Conservation (phyloP, 92 coral and sea anemone species). For the Parazoanthus atlanticus region DNA sequence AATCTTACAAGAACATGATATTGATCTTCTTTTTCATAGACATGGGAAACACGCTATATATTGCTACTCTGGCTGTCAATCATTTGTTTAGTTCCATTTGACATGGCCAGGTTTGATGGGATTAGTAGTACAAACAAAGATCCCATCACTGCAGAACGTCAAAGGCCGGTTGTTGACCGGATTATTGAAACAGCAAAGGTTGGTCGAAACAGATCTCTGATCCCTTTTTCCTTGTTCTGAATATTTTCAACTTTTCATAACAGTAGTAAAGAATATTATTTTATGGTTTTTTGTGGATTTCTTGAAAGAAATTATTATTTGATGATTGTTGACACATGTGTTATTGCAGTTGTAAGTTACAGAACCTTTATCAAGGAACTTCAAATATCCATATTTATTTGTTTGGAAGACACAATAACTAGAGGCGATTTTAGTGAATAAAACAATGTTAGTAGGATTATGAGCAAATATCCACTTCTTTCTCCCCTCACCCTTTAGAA, state of each 20-base stretch:
- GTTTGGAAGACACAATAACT: too few species aligned
- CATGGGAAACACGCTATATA: slow-evolving; percentile 96
- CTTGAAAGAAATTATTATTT: too few species aligned
- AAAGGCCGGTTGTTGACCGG: slow-evolving; percentile 87
- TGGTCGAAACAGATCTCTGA: background rate
- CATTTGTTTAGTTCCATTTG: slow-evolving; percentile 97
- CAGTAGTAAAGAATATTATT: background rate
- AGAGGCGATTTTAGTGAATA: too few species aligned
- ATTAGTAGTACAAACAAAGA: slow-evolving; percentile 31
- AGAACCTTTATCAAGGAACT: too few species aligned
- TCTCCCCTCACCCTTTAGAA: too few species aligned
- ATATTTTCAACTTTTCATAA: background rate
- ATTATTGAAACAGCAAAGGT: slow-evolving; percentile 93
- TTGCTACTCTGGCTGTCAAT: slow-evolving; percentile 92
- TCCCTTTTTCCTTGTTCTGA: background rate
- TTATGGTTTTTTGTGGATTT: too few species aligned
- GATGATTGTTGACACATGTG: too few species aligned
- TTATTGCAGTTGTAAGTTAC: too few species aligned
- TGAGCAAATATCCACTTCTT: too few species aligned
- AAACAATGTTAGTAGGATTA: too few species aligned
- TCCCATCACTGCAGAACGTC: slow-evolving; percentile 53
- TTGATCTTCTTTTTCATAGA: slow-evolving; percentile 50
- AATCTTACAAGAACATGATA: background rate
- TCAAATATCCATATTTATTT: too few species aligned
- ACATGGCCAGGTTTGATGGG: slow-evolving; percentile 98